Evolutionary conservation across 2,888 invertebrate genomes (phyloP), one percentile per base, ranked within the genome.

Genomic region (Melangyna quadrimaculata): DNA sequence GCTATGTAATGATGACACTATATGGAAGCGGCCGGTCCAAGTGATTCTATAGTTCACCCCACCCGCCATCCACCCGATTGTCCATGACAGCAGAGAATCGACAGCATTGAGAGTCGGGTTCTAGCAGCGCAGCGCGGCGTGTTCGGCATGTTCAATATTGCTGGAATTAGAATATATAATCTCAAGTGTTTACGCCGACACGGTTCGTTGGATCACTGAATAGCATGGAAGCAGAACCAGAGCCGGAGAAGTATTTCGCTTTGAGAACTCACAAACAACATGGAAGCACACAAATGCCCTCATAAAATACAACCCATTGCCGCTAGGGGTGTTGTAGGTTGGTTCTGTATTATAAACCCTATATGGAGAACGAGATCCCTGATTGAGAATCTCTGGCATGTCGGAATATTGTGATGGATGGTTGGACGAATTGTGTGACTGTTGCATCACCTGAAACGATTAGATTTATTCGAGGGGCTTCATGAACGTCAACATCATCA

Each of bases 121-220:
- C n/a, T 63, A 40, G 51, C 12, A 37, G 53, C 7, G 29, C 0
- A 22, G 51, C 29, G 53, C 7, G 55, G 29, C 17, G 24, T 37
- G 72, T 37, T 53, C 67, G 73, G 45, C 55, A 24, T 78, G 67
- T 73, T 67, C 48, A 45, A 59, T 35, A 29, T 45, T 48, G 43
- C 48, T 53, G 61, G 59, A 78, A 73, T 83, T 55, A 69, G 72
- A 83, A 78, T 78, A 70, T 70, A 63, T 63, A 78, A 75, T 78
- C 67, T 71, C 74, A 71, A 79, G 71, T 79, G 79, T 74, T 84
- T 84, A 84, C 79, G 71, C 79, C 71, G 83, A 79, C 79, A 84
- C 67, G 79, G 83, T 84, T 79, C 71, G 83, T 48, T 59, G 79
- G 79, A 75, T 75, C 75, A 53, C 71, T 79, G 83, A 75, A 83